Conservation (phyloP, 2,797 vertebrate species). For the Scolopax bukidnonensis region DNA sequence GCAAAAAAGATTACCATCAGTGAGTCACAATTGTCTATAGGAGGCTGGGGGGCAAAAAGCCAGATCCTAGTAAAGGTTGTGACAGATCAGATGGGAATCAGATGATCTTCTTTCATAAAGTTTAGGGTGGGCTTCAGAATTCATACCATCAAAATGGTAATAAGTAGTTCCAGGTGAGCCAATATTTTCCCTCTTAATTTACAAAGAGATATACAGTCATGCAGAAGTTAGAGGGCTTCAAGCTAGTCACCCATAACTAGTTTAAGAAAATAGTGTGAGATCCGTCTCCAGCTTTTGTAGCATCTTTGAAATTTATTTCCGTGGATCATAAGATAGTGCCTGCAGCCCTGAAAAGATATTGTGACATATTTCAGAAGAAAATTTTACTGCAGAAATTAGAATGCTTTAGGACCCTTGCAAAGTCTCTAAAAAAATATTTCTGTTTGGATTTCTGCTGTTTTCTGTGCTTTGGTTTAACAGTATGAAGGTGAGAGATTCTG, state of each 20-base stretch:
- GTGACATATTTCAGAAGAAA: not conserved
- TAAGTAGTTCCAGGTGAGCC: not conserved
- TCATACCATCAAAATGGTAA: not conserved
- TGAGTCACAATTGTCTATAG: not conserved
- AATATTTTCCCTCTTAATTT: not conserved
- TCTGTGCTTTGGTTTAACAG: not conserved
- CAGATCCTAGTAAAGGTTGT: not conserved
- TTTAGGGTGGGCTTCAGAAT: not conserved
- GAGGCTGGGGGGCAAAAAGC: not conserved
- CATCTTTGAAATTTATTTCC: not conserved
- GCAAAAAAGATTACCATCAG: not conserved
- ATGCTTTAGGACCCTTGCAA: not conserved
- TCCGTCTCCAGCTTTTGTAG: not conserved
- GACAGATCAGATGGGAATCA: fast-evolving
- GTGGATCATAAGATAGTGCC: not conserved
- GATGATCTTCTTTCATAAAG: not conserved
- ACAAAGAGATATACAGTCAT: no score
- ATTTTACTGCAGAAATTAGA: not conserved
- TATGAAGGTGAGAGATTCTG: not conserved
- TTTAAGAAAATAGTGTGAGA: not conserved
- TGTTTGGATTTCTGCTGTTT: not conserved
- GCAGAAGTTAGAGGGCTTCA: not conserved
- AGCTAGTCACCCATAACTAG: not conserved
- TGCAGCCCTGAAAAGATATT: not conserved
- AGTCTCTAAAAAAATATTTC: not conserved